Evolutionary conservation across 2,888 invertebrate genomes (phyloP), one percentile per base, ranked within the genome.

Genomic region (Thecophora atra): DNA sequence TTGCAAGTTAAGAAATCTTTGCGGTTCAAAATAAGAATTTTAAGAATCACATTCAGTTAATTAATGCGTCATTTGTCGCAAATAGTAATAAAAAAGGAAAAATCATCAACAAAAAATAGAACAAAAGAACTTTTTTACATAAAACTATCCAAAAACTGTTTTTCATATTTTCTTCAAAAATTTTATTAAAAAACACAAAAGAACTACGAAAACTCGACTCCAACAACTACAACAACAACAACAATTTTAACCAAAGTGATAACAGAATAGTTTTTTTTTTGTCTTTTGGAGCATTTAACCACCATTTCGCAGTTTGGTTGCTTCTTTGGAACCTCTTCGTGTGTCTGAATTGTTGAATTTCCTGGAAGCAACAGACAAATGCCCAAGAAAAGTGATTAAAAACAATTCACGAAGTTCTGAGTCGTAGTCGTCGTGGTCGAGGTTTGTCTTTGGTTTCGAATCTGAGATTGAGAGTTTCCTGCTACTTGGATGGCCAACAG

Each of bases 331-430:
- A 30, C 60, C 28, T 28, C 28, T 60, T 2, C 60, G 60, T 13
- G 26, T 44, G 47, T 15, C 64, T 47, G 44, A 37, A 24, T 24
- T 13, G 13, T 28, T 24, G n/a, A 24, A n/a, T 28, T 60, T 60
- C 60, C 24, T 60, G 67, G 47, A 51, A 68, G 58, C 68, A 44
- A 68, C 58, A 68, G 58, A 30, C 24, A 68, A 26, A 42, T 28
- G 44, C 37, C n/a, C 21, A 68, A 54, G 54, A 69, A 68, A 68
- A 69, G 62, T 62, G 62, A 47, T 67, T 54, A 67, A 67, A 66
- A 67, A 56, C 67, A 67, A 67, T 67, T 37, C 67, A 67, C 56
- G 56, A 67, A 56, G 67, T 64, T 64, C 64, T 56, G 37, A 37
- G n/a, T n/a, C n/a, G n/a, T n/a, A n/a, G n/a, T n/a, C n/a, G 66